Evolutionary conservation across 2,113 vertebrate species (phyloP).

Genomic region (Diadophis punctatus): DNA sequence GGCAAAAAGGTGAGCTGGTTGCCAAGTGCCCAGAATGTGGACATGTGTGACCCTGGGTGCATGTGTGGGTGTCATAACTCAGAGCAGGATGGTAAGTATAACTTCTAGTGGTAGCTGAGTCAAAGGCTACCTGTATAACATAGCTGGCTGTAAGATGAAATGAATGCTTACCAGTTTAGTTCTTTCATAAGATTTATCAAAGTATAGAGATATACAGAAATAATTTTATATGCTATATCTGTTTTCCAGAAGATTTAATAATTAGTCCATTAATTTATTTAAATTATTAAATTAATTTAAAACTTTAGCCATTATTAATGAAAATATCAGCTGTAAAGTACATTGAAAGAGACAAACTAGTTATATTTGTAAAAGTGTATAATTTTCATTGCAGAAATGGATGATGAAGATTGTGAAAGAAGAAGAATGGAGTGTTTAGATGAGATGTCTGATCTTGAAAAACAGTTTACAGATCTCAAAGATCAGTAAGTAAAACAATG

Average conservation of each 20-base stretch:
- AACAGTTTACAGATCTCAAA: slow-evolving; percentile 98
- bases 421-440: slow-evolving; percentile 97
- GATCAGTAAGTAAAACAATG: slow-evolving; percentile 85
- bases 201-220: background rate
- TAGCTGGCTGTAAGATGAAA: background rate
- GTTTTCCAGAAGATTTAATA: background rate
- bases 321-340: background rate
- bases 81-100: background rate
- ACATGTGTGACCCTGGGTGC: background rate
- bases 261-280: slow-evolving; percentile 34
- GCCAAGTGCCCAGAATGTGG: background rate
- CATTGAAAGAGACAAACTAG: background rate
- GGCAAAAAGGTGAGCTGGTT: background rate
- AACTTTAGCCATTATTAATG: background rate
- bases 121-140: background rate
- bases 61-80: background rate
- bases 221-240: background rate
- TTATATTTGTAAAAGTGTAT: background rate
- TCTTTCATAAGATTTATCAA: background rate
- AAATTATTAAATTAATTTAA: background rate
- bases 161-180: background rate
- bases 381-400: slow-evolving; percentile 83
- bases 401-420: slow-evolving; percentile 97
- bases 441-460: slow-evolving; percentile 98
- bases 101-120: background rate